Evolutionary conservation across 2,113 vertebrate species (phyloP).

Genomic region (Stigmatopora argus): DNA sequence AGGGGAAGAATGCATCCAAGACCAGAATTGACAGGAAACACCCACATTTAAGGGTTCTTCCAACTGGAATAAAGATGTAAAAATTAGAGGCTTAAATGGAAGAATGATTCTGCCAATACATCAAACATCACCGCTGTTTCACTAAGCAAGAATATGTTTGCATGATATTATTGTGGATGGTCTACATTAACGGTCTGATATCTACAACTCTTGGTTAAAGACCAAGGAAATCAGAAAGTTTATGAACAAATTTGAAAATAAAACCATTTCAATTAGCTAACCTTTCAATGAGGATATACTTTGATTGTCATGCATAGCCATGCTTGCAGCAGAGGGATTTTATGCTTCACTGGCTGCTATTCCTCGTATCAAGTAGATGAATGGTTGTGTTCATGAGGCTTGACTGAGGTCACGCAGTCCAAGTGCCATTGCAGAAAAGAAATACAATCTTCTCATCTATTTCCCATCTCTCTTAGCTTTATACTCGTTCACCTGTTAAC

Average conservation of each 20-base stretch:
- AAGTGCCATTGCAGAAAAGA: constrained; percentile 38
- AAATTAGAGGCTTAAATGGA: no score
- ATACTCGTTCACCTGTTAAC: constrained; percentile 55
- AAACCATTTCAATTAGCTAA: constrained; percentile 5
- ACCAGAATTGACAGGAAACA: no score
- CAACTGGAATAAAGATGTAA: no score
- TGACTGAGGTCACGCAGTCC: constrained; percentile 33
- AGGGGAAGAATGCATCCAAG: no score
- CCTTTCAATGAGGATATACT: background rate
- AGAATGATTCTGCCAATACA: background rate
- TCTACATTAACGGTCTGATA: background rate
- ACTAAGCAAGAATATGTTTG: background rate
- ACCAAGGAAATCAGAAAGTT: background rate
- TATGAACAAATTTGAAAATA: background rate
- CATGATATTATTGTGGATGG: background rate
- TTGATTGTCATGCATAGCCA: constrained; percentile 7
- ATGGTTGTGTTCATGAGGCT: constrained; percentile 38
- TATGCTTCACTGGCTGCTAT: constrained; percentile 34
- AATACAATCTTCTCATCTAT: constrained; percentile 40
- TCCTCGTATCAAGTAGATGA: constrained; percentile 47
- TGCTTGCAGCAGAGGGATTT: constrained; percentile 2
- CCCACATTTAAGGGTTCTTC: no score
- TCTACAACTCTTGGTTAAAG: background rate
- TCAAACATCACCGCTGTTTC: background rate
- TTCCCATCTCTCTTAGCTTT: constrained; percentile 41